phyloP scores from a whole-genome alignment of 2,888 invertebrate species.

The Bibio marci region DNA sequence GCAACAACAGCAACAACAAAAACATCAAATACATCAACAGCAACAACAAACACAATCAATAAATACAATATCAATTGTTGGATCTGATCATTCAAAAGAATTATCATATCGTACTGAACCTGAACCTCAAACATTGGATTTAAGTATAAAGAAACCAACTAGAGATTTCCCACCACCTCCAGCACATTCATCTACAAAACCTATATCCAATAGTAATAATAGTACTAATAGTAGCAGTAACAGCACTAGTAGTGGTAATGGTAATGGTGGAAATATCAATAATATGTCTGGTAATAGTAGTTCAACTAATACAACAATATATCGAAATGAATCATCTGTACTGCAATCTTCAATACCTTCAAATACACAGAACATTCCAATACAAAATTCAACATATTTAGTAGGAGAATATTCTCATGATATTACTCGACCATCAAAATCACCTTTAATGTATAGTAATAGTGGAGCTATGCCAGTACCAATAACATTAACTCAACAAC shows the following conservation, averaged over 20 bases:
- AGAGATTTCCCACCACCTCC: conserved; percentile 4
- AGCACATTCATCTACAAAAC: conserved; percentile 12
- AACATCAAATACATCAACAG: conserved; percentile 20
- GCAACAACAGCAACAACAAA: conserved; percentile 14
- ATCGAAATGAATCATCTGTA: conserved; percentile 13
- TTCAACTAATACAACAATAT: conserved; percentile 13
- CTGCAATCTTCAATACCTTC: conserved; percentile 6
- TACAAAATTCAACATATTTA: conserved; percentile 24
- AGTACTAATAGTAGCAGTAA: conserved; percentile 10
- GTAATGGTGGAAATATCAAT: conserved; percentile 11
- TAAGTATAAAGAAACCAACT: conserved; percentile 49
- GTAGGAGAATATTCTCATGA: conserved; percentile 21
- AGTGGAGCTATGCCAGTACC: conserved; percentile 28
- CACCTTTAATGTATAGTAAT: conserved; percentile 31
- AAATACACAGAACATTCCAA: conserved; percentile 11
- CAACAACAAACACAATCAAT: conserved; percentile 14
- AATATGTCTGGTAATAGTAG: conserved; percentile 13
- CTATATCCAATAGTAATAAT: conserved; percentile 18
- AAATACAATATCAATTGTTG: conserved; percentile 10
- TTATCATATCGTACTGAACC: conserved; percentile 34
- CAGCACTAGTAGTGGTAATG: conserved; percentile 19
- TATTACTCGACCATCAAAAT: conserved; percentile 17
- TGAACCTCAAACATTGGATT: conserved; percentile 50
- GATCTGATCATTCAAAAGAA: conserved; percentile 3
- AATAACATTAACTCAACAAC: conserved; percentile 22